A percentile compares a stretch with the other conserved stretches of the same genome.
These are phyloP conservation scores for Lycopodina hypogea DNA, from an alignment of 37 sponge, comb jelly and placozoan genomes.

Conservation along the genomic window DNA sequence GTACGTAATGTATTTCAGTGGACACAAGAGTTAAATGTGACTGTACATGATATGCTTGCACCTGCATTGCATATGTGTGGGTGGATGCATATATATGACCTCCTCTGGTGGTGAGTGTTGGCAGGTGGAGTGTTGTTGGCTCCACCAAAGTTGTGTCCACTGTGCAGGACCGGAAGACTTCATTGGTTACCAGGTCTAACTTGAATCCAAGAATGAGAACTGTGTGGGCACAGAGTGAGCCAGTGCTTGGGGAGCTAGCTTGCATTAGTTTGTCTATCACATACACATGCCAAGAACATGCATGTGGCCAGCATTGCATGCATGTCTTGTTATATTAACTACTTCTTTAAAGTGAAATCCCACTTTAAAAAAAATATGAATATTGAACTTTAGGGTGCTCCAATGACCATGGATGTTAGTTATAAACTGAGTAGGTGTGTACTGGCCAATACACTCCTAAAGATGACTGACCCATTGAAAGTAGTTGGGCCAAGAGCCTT, in stretches of 20 bases:
- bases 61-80: no score
- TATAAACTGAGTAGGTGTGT: conserved; percentile 84
- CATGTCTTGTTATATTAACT: no score
- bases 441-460: conserved; percentile 52
- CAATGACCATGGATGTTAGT: conserved; percentile 66
- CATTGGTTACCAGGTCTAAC: conserved; percentile 32
- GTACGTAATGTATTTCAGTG: no score
- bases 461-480: conserved; percentile 47
- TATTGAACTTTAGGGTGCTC: conserved; percentile 43
- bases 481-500: conserved; percentile 85
- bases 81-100: not conserved
- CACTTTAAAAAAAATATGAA: no score
- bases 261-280: no score
- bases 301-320: not conserved
- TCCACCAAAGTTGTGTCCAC: conserved; percentile 41
- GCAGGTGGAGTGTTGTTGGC: conserved; percentile 41
- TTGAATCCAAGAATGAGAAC: conserved; percentile 80
- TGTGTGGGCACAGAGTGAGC: conserved; percentile 21
- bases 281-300: no score
- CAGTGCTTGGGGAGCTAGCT: conserved; percentile 25
- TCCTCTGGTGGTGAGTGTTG: conserved; percentile 56
- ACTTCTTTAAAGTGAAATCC: no score
- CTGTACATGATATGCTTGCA: no score
- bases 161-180: conserved; percentile 63
- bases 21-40: no score